These are phyloP conservation scores for Euphydryas editha DNA, from an alignment of 2,888 invertebrate species.

Conservation along the genomic window DNA sequence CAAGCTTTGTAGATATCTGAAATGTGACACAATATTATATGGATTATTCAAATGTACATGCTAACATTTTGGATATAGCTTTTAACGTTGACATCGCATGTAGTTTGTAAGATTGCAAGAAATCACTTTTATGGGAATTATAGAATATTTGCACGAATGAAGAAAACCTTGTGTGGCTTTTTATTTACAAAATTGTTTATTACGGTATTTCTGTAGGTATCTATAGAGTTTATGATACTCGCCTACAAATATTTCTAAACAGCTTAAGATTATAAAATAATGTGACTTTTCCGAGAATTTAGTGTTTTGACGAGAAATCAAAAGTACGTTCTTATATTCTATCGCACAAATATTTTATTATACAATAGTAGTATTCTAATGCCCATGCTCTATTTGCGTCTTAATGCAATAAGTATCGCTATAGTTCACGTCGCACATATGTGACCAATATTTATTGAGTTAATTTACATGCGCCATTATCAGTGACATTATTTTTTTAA, in stretches of 20 bases:
- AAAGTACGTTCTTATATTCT: not conserved
- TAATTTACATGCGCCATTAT: no score
- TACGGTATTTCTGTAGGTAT: not conserved
- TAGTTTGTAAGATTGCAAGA: not conserved
- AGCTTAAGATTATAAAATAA: not conserved
- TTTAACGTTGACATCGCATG: not conserved
- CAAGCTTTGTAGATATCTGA: not conserved
- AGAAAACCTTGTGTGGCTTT: not conserved
- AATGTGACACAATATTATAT: not conserved
- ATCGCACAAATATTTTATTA: not conserved
- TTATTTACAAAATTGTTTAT: not conserved
- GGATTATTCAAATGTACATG: not conserved
- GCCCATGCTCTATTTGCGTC: no score
- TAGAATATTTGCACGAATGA: not conserved
- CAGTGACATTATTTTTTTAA: no score
- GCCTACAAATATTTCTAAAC: not conserved
- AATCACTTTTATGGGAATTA: not conserved
- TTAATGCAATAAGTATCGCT: no score
- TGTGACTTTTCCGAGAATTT: constrained; percentile 3
- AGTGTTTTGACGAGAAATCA: not conserved
- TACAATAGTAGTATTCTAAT: constrained; percentile 4
- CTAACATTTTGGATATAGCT: not conserved
- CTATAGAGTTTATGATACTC: not conserved
- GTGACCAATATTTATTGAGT: no score
- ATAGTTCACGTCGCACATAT: no score